Evolutionary conservation across 1,140 invertebrate species (phyloP).

Genomic region (Zaprionus davidi): DNA sequence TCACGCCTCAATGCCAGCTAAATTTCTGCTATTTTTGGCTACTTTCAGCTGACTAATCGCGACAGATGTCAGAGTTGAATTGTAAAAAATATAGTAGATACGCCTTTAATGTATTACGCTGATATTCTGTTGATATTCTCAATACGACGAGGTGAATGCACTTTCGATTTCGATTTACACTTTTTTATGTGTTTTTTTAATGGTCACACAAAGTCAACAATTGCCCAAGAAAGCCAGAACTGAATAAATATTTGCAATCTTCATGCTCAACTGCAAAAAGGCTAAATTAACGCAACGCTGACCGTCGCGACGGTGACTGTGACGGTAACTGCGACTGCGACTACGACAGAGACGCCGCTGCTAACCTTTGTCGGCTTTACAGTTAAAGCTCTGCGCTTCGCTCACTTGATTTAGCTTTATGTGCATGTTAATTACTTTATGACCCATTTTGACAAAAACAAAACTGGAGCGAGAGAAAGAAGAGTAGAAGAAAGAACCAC

Average conservation of each 20-base stretch:
- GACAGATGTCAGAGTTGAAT: conserved; percentile 2
- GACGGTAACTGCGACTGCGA: too few species aligned
- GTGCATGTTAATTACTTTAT: conserved; percentile 74
- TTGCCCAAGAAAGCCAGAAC: conserved; percentile 50
- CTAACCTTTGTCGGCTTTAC: conserved; percentile 65
- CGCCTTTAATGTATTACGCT: background rate
- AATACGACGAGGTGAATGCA: conserved; percentile 62
- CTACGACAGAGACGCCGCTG: conserved; percentile 10
- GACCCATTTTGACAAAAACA: conserved; percentile 60
- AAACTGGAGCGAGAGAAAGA: conserved; percentile 63
- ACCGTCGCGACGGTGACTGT: too few species aligned
- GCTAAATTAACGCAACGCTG: conserved; percentile 34
- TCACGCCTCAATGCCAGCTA: conserved; percentile 69
- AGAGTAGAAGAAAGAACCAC: conserved; percentile 22
- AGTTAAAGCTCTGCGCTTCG: conserved; percentile 58
- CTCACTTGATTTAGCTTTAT: conserved; percentile 67
- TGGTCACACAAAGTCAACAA: conserved; percentile 68
- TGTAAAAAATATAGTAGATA: background rate
- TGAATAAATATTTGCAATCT: conserved; percentile 72
- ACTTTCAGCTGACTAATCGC: conserved; percentile 31
- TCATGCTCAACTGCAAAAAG: conserved; percentile 9
- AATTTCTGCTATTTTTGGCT: conserved; percentile 58
- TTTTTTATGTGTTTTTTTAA: conserved; percentile 57
- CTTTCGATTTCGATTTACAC: conserved; percentile 68
- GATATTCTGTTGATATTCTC: conserved; percentile 16